Base-by-base conservation (phyloP, 2,888 invertebrate species). In the Tinea trinotella region DNA sequence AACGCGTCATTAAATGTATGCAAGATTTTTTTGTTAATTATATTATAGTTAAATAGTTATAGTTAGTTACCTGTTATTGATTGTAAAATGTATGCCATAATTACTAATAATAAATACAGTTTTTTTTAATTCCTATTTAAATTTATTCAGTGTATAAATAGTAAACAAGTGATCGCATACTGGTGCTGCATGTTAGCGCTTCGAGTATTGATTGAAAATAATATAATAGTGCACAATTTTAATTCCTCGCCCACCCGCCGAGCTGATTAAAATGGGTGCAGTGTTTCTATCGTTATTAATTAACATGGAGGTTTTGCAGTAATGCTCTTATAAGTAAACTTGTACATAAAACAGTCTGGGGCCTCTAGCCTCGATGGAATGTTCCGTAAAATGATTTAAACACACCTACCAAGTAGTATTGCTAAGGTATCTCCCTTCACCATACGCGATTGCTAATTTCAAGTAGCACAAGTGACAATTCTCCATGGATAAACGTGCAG, bases 91-190 rank as follows among this genome's bases (percentile, higher is more conserved):
- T n/a, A n/a, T n/a, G n/a, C n/a, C n/a, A n/a, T n/a, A n/a, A n/a
- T n/a, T n/a, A n/a, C n/a, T n/a, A n/a, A 5, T 22, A 22, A 22
- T 22, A 5, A 5, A 22, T 22, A 22, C 22, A 22, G 7, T 22
- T 22, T 7, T 24, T 35, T 35, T 35, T 7, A 35, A 35, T 35
- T 35, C 35, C 35, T 35, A 66, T 69, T 70, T 67, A 70, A 72
- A 73, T 72, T 68, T 72, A 76, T 75, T 62, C 66, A 56, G 58
- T 62, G 64, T 63, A 62, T 60, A 58, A 52, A 55, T 54, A 62
- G 62, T 62, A 60, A 57, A 66, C 66, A 65, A 66, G 68, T 65
- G 65, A 63, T 54, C 57, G 61, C 64, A 64, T 40, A 40, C 40
- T 40, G 12, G 40, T 30, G 30, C 6, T 40, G 13, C 40, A 40